phyloP scores from a whole-genome alignment of 2,113 vertebrate species.

The Pangasianodon gigas region DNA sequence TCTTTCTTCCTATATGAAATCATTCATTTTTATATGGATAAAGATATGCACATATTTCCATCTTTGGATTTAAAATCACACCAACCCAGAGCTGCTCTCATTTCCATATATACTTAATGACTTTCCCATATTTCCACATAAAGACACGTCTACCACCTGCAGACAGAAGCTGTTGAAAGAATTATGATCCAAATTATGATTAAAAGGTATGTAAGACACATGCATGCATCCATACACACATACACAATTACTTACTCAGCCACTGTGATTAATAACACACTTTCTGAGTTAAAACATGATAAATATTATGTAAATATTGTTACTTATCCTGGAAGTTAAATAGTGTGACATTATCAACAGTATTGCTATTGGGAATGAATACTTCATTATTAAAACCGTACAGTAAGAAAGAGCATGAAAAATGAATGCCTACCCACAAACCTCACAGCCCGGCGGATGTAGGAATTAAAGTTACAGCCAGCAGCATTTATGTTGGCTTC shows the following conservation, averaged over 20 bases:
- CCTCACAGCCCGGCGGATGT: slow-evolving; percentile 92
- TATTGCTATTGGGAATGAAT: not conserved
- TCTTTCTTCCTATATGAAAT: not conserved
- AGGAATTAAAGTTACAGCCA: slow-evolving; percentile 98
- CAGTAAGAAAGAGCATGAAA: slow-evolving; percentile 4
- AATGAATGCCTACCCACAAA: slow-evolving; percentile 82
- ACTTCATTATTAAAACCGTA: not conserved
- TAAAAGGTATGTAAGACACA: not conserved
- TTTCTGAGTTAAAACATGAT: not conserved
- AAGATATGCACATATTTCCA: not conserved
- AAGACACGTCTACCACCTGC: not conserved
- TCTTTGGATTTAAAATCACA: not conserved
- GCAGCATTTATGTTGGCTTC: slow-evolving; percentile 96
- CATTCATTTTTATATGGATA: not conserved
- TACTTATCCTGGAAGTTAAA: not conserved
- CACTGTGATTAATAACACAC: not conserved
- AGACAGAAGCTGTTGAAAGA: not conserved
- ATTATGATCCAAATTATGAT: not conserved
- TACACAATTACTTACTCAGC: not conserved
- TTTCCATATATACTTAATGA: not conserved
- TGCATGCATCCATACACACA: not conserved
- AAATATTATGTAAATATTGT: not conserved
- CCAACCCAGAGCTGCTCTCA: not conserved
- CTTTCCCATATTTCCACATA: not conserved
- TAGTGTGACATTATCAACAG: not conserved